Base-by-base conservation (phyloP, 2,888 invertebrate genomes). In the Trachelus tabidus region DNA sequence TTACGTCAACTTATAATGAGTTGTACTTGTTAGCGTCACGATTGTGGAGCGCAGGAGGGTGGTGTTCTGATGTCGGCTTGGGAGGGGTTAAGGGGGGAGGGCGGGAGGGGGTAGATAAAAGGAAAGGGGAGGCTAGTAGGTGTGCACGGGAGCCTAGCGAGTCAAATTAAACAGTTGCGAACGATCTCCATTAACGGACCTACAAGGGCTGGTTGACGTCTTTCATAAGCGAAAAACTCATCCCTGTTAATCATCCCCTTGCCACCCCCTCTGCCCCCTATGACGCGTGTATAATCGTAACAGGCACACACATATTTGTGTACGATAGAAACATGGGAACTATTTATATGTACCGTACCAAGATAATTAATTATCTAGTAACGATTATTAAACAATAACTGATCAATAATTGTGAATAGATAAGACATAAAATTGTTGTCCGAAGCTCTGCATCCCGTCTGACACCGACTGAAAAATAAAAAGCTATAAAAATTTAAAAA, bases 1-100 rank as follows among this genome's bases (percentile, higher is more conserved):
- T 81, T 82, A 83, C 79, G 82, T 85, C 82, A 85, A 85, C 82
- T 85, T 85, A 84, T 85, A 85, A 84, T 83, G 84, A 85, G 85
- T 83, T 84, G 83, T 82, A 83, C 84, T 85, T 82, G 83, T 85
- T 84, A 83, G 81, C 82, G 82, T 82, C 82, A 75, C 81, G 79
- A 82, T 81, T 80, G 81, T 78, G 79, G 73, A 75, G 75, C 37
- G 34, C 15, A 35, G 12, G 34, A 71, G 34, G 15, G 40, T 15
- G 40, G 40, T 40, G 15, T 15, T 4, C 11, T 15, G 69, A 33
- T 69, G 69, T 12, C 30, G n/a, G 69, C n/a, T 0, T 15, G 77
- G 77, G 71, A 71, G 73, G 73, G 68, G 33, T 0, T 31, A 73
- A 0, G 77, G 75, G 69, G 75, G 73, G 73, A n/a, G n/a, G n/a